Evolutionary conservation across 2,888 invertebrate genomes (phyloP), one percentile per base, ranked within the genome.

Genomic region (Andrena bicolor): DNA sequence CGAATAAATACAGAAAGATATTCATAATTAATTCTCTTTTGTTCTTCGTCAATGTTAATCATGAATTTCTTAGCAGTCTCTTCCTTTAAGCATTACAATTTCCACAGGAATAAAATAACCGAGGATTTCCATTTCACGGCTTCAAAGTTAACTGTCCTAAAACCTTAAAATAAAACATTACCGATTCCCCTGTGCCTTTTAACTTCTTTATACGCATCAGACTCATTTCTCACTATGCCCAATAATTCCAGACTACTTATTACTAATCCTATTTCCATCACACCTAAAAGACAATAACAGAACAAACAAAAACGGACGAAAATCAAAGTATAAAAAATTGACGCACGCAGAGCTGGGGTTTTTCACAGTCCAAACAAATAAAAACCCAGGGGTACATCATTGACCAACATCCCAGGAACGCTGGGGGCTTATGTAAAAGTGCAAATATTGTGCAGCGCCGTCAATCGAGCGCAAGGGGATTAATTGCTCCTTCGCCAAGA

Each of bases 401-500:
- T 13, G 20, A 56, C 23, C 23, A 56, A 56, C 56, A 13, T 26
- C 23, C 26, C 10, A 56, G 56, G 1, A 56, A 23, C 26, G 23
- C 56, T 23, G 20, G 56, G 56, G 23, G 20, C 23, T 23, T 26
- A 56, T 20, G 53, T 13, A 23, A 10, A 69, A 20, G 32, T 56
- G 35, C 35, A 69, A 69, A 56, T 35, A 56, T 58, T 70, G 58
- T 13, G 41, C 16, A 20, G 23, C 41, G 48, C n/a, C 26, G 41
- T 20, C 69, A 28, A 70, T 70, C 58, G 23, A 28, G 28, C 10
- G 69, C 58, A 41, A 41, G 41, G 58, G 28, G 23, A 56, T 51
- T 60, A 70, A 70, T 35, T 56, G 48, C 16, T 68, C 20, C 49
- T 51, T 53, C 41, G 72, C 10, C 41, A 48, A 56, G 53, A 51